Evolutionary conservation across 2,113 vertebrate species (phyloP), one percentile per base, ranked within the genome.

Genomic region (Otis tarda): DNA sequence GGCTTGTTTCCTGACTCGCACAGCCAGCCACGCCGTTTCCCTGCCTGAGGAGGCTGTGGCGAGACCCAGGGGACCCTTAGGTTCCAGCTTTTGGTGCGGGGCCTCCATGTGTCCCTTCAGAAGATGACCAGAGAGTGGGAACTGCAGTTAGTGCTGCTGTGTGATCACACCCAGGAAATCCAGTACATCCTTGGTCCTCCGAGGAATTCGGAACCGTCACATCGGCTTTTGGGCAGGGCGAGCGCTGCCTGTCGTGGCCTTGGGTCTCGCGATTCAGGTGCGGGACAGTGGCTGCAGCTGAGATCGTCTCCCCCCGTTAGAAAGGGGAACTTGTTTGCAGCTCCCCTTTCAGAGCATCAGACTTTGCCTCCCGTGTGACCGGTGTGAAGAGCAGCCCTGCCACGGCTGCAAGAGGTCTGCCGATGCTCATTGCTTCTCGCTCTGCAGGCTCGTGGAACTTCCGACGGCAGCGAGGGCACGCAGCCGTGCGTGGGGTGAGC

Each of bases 151-250:
- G 25, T 83, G 43, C 56, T 86, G 79, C 73, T 87, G 25, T 6
- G 4, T 39, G n/a, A 8, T 86, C 60, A 10, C 71, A 49, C 25
- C 52, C 83, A 78, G 89, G 91, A 87, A 78, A 68, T 81, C 87
- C 80, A 73, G 47, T 16, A 2, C 0, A 4, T 50, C 57, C 49
- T 28, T 27, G 25, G 45, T 79, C 45, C 50, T 50, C 12, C 0
- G 0, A 53, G 70, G 60, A 55, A 47, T 41, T 53, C 0, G 0
- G 45, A 35, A 37, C 27, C 2, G 0, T 67, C 68, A 4, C 1
- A 0, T 4, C 3, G 1, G 59, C 19, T 24, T 68, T 52, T 0
- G 6, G 82, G 70, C 90, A 33, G 85, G 33, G 49, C 39, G 16
- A 3, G 47, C 45, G 4, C 63, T 52, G 67, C 37, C 61, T 9